Evolutionary conservation across 2,888 invertebrate genomes (phyloP), one percentile per base, ranked within the genome.

Genomic region (Uloborus plumipes): DNA sequence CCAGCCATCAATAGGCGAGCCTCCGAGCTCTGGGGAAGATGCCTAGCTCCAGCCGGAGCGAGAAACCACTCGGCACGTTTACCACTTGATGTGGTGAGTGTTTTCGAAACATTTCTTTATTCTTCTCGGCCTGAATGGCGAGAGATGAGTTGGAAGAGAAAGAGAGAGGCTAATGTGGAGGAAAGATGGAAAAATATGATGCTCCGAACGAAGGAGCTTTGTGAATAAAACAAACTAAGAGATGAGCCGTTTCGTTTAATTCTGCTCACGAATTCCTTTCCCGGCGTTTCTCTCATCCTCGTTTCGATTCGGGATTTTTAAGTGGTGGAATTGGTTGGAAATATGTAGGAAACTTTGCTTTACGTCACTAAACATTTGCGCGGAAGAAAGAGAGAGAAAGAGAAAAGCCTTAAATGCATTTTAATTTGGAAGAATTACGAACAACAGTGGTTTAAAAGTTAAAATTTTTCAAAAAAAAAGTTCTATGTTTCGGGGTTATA

Each of bases 71-170:
- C 66, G 62, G 76, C 76, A 76, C 76, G 76, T 76, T 69, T 61
- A 62, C 69, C 69, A 53, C 76, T 70, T 76, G 76, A 76, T 76
- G 76, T 69, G 76, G 59, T 69, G 76, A 69, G 62, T 69, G 75
- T 75, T 75, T 75, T 74, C 65, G 75, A 75, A 75, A 67, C 75
- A 75, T 75, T 75, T 75, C 75, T 75, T 75, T 75, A 75, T 66
- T 65, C 74, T 74, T 66, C 75, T 75, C 53, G 1, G 47, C 50
- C 50, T 59, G 50, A 65, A 75, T 72, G 64, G 39, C 70, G 58
- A 70, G 70, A 55, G 55, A 70, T 71, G 66, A 73, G 73, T 64
- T 73, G 73, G 58, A 66, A 75, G 59, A 31, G 50, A 47, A 47
- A 26, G 59, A 49, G 47, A 64, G 18, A 47, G 47, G 26, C 14